Percentiles rank a stretch among this genome's conserved stretches.
phyloP scores from a whole-genome alignment of 2,797 vertebrate genomes.

The Syndactyla subalaris region DNA sequence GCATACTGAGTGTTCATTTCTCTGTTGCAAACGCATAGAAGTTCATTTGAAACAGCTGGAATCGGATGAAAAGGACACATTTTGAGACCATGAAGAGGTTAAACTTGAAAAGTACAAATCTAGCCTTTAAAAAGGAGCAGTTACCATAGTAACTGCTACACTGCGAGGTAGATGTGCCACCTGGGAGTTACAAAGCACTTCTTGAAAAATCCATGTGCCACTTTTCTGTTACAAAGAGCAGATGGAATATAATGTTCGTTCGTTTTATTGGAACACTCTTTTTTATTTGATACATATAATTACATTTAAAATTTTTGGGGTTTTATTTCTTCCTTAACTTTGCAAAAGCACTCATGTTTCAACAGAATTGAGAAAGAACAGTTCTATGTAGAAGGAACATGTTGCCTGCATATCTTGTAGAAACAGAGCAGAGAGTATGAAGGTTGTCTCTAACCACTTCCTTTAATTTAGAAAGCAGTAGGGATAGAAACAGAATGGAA shows the following conservation, averaged over 20 bases:
- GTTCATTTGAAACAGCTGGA: conserved; percentile 14
- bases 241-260: conserved; percentile 29
- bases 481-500: conserved; percentile 35
- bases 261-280: conserved; percentile 15
- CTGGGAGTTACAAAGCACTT: conserved; percentile 61
- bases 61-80: conserved; percentile 1
- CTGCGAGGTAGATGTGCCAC: conserved; percentile 36
- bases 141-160: conserved; percentile 51
- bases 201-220: conserved; percentile 56
- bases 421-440: neutral
- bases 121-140: conserved; percentile 60
- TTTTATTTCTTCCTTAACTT: conserved; percentile 13
- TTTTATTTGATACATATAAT: conserved; percentile 1
- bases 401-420: neutral
- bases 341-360: neutral
- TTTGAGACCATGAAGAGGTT: conserved; percentile 49
- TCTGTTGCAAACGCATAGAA: neutral
- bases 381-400: neutral
- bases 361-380: neutral
- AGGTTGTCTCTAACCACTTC: conserved; percentile 33
- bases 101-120: conserved; percentile 44
- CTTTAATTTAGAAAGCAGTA: conserved; percentile 71
- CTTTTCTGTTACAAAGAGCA: conserved; percentile 40
- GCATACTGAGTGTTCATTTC: neutral
- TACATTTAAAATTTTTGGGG: neutral